Evolutionary conservation across 2,888 invertebrate species (phyloP).

Genomic region (Eupithecia tripunctaria): DNA sequence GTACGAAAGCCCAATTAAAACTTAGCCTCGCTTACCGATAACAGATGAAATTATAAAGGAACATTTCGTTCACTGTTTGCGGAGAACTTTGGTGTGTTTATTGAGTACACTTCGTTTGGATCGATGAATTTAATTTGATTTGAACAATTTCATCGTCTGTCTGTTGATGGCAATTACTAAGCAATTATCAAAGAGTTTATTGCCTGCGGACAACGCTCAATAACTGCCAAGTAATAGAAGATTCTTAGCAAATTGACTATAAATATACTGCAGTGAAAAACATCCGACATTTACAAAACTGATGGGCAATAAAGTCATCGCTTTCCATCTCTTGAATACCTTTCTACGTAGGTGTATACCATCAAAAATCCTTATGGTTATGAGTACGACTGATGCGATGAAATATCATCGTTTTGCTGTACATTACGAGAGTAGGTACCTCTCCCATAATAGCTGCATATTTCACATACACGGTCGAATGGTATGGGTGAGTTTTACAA

Average conservation of each 20-base stretch:
- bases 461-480: constrained; percentile 33
- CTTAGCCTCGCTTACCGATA: constrained; percentile 44
- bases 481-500: constrained; percentile 36
- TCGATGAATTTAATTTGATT: not conserved
- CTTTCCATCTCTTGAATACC: not conserved
- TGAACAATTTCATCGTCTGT: not conserved
- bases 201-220: not conserved
- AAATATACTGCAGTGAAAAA: not conserved
- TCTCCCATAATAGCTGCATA: constrained; percentile 29
- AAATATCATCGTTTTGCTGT: constrained; percentile 30
- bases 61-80: constrained; percentile 12
- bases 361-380: constrained; percentile 23
- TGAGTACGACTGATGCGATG: constrained; percentile 31
- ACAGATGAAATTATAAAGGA: constrained; percentile 24
- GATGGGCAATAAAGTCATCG: constrained; percentile 11
- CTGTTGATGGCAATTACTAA: not conserved
- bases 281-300: constrained; percentile 5
- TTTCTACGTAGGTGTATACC: constrained; percentile 16
- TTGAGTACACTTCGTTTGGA: not conserved
- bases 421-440: constrained; percentile 29
- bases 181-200: not conserved
- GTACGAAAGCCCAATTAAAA: constrained; percentile 45
- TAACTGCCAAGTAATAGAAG: not conserved
- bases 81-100: not conserved
- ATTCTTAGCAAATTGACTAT: not conserved